These are phyloP conservation scores for Polydrusus pterygomalis DNA, from an alignment of 2,888 invertebrate genomes.

Conservation along the genomic window DNA sequence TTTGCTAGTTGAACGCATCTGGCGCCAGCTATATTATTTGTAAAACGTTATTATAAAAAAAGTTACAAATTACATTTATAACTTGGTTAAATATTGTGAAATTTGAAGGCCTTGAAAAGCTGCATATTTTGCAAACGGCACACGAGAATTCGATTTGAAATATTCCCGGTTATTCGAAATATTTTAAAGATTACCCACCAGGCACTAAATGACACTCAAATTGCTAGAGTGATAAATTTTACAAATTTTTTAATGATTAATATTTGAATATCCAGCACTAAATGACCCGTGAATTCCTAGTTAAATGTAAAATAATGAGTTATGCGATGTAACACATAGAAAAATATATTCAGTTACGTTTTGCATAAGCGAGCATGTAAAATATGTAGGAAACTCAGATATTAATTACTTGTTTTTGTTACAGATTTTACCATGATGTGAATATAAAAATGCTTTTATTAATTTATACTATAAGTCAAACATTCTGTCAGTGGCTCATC, in stretches of 20 bases:
- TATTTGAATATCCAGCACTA: slow-evolving; percentile 33
- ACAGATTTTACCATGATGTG: too few species aligned
- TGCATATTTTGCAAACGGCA: slow-evolving; percentile 43
- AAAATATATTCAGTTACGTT: slow-evolving; percentile 27
- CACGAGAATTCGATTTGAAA: slow-evolving; percentile 25
- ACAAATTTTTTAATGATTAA: slow-evolving; percentile 28
- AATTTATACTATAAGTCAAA: too few species aligned
- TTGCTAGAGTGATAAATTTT: slow-evolving; percentile 40
- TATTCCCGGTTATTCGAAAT: slow-evolving; percentile 17
- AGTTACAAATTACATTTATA: slow-evolving; percentile 18
- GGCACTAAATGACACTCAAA: slow-evolving; percentile 28
- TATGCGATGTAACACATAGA: slow-evolving; percentile 29
- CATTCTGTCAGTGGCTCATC: too few species aligned
- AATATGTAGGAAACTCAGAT: background rate
- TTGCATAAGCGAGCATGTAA: background rate
- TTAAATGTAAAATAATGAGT: slow-evolving; percentile 45
- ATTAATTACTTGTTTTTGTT: too few species aligned
- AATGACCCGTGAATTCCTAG: slow-evolving; percentile 36
- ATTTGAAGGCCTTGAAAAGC: slow-evolving; percentile 8
- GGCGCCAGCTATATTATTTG: slow-evolving; percentile 30
- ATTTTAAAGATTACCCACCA: slow-evolving; percentile 5
- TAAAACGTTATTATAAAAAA: slow-evolving; percentile 21
- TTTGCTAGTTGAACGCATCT: slow-evolving; percentile 1
- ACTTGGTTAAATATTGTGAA: slow-evolving; percentile 25
- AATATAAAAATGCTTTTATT: too few species aligned